Evolutionary conservation across 2,888 invertebrate species (phyloP), one percentile per base, ranked within the genome.

Genomic region (Linyphia triangularis): DNA sequence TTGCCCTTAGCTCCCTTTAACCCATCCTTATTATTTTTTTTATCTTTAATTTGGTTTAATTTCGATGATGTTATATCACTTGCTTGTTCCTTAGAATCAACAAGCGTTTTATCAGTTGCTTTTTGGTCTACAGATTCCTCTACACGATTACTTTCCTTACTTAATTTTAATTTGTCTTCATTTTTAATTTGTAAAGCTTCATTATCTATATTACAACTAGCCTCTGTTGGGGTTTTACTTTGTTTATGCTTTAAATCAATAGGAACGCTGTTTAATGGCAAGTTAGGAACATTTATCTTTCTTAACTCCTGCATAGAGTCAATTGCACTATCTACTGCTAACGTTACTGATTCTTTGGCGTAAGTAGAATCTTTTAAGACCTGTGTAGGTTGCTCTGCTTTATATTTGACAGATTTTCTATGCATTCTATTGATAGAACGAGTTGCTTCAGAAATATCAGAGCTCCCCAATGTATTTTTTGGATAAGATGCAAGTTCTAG

Each of bases 341-440:
- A 13, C n/a, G n/a, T 5, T 16, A 51, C 43, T 43, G 67, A 37
- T 33, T n/a, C 37, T 9, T 30, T n/a, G 5, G 57, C 59, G 13
- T 61, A 40, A 3, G 22, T 19, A 6, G 33, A 28, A 43, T 43
- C 67, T 79, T 40, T 63, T 13, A 40, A 40, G 26, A 79, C 28
- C 6, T 22, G 28, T 1, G 10, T 22, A 24, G 59, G 26, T 61
- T 37, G 22, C 30, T 88, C 75, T 6, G 30, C 22, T 81, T 88
- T 88, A 43, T 81, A 88, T 43, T 88, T 88, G 13, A 88, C 86
- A 19, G 86, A 88, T 24, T 88, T 88, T 22, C 86, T 72, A 19
- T 88, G 86, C 81, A 88, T 88, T 59, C 81, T 43, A 57, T 61
- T 88, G 4, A 59, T 51, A 10, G 73, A 51, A 1, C 37, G 65